Percentiles rank a stretch among this genome's conserved stretches.
These are phyloP conservation scores for Cephus sareptanus DNA, from an alignment of 2,888 invertebrate genomes.

Conservation along the genomic window DNA sequence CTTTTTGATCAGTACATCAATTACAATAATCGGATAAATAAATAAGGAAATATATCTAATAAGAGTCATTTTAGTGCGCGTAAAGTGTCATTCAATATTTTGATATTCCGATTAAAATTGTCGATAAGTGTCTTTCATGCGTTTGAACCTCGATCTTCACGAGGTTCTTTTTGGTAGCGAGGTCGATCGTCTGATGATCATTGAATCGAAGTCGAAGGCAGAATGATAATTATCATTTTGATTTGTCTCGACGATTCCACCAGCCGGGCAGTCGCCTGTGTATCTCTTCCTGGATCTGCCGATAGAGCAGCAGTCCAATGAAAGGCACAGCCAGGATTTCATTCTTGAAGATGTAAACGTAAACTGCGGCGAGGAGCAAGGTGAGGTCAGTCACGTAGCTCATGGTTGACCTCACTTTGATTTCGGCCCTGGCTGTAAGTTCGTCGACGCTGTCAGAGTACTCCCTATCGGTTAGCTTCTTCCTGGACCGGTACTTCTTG, in stretches of 20 bases:
- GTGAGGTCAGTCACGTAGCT: slow-evolving; percentile 82
- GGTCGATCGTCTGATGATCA: too few relatives aligned
- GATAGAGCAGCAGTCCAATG: slow-evolving; percentile 79
- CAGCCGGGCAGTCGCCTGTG: slow-evolving; percentile 56
- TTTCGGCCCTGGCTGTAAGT: slow-evolving; percentile 73
- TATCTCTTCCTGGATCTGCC: slow-evolving; percentile 79
- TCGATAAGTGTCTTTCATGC: slow-evolving; percentile 4
- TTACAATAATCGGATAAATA: neutral
- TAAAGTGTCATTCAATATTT: neutral
- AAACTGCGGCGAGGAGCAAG: slow-evolving; percentile 80
- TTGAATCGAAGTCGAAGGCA: neutral
- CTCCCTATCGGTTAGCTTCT: slow-evolving; percentile 27
- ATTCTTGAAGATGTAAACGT: slow-evolving; percentile 84
- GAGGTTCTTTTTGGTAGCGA: too few relatives aligned
- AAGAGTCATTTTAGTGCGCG: neutral
- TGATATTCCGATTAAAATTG: neutral
- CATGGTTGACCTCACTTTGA: slow-evolving; percentile 76
- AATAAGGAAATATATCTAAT: neutral
- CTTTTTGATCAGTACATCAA: neutral
- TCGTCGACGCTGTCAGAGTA: slow-evolving; percentile 38
- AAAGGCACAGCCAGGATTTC: slow-evolving; percentile 84
- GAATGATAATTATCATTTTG: neutral
- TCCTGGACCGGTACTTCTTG: slow-evolving; percentile 38
- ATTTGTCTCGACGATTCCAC: neutral
- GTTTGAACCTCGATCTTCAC: neutral